These are phyloP conservation scores for Cheilosia vulpina DNA, from an alignment of 2,888 invertebrate species.

Conservation along the genomic window DNA sequence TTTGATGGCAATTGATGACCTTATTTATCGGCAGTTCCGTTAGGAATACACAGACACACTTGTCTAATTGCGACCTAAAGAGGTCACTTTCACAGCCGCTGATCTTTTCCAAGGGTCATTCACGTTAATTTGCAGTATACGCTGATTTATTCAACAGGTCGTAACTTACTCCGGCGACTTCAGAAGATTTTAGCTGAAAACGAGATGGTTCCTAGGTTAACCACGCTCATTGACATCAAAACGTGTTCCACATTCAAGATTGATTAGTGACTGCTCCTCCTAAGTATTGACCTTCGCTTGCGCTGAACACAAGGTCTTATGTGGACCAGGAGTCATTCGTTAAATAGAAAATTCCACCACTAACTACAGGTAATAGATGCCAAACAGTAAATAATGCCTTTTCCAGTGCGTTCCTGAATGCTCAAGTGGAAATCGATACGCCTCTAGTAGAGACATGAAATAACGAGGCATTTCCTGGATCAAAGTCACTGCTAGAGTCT, in stretches of 20 bases:
- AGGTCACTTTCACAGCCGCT: conserved; percentile 24
- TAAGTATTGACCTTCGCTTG: background rate
- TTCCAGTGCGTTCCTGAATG: background rate
- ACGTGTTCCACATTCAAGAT: background rate
- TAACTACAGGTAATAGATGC: background rate
- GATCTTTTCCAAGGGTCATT: conserved; percentile 2
- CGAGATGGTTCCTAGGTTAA: background rate
- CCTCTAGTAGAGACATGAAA: background rate
- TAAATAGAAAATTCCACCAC: too few relatives aligned
- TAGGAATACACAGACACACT: conserved; percentile 6
- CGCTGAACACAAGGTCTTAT: background rate
- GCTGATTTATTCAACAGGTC: conserved; percentile 7
- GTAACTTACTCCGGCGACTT: background rate
- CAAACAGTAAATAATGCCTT: background rate
- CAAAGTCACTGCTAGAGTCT: background rate
- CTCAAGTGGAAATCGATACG: conserved; percentile 3
- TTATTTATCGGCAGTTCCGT: conserved; percentile 51
- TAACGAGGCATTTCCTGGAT: conserved; percentile 13
- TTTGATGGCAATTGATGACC: conserved; percentile 56
- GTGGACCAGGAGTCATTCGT: background rate
- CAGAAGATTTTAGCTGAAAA: background rate
- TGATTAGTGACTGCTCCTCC: background rate
- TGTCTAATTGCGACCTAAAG: conserved; percentile 33
- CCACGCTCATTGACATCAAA: conserved; percentile 13
- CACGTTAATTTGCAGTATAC: background rate